Evolutionary conservation across 2,888 invertebrate species (phyloP).

Genomic region (Cerceris rybyensis): DNA sequence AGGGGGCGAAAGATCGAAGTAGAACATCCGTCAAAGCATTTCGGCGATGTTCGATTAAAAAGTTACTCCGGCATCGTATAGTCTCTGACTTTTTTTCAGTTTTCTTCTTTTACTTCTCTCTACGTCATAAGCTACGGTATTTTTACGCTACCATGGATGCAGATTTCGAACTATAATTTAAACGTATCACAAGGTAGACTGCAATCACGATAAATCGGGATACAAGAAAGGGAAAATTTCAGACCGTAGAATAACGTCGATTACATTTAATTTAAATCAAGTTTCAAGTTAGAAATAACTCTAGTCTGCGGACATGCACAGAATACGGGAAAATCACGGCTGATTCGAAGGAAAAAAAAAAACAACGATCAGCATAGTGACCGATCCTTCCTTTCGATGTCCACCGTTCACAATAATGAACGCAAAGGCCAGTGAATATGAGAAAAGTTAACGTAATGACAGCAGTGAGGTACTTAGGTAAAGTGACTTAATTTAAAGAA

Average conservation of each 20-base stretch:
- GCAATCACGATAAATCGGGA: slow-evolving; percentile 45
- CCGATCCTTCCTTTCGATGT: slow-evolving; percentile 70
- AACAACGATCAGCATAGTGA: slow-evolving; percentile 46
- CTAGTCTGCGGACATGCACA: slow-evolving; percentile 66
- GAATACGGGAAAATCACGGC: slow-evolving; percentile 50
- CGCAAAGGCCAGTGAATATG: slow-evolving; percentile 71
- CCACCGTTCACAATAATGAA: slow-evolving; percentile 64
- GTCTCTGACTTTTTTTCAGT: slow-evolving; percentile 47
- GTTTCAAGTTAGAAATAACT: slow-evolving; percentile 58
- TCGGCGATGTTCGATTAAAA: slow-evolving; percentile 41
- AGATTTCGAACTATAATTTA: slow-evolving; percentile 34
- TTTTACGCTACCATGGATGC: slow-evolving; percentile 19
- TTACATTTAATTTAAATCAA: slow-evolving; percentile 58
- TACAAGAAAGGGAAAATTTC: slow-evolving; percentile 22
- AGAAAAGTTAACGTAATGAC: slow-evolving; percentile 54
- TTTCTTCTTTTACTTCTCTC: slow-evolving; percentile 32
- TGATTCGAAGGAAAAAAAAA: slow-evolving; percentile 29
- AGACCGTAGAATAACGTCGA: slow-evolving; percentile 47
- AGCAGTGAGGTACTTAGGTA: slow-evolving; percentile 73
- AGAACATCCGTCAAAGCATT: slow-evolving; percentile 46
- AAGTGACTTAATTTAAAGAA: slow-evolving; percentile 69
- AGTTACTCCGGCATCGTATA: slow-evolving; percentile 41
- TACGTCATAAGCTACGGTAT: slow-evolving; percentile 41
- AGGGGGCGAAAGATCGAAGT: slow-evolving; percentile 44
- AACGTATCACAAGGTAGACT: slow-evolving; percentile 13